These are phyloP conservation scores for Metaphire vulgaris DNA, from an alignment of 1,140 invertebrate genomes.

Conservation along the genomic window DNA sequence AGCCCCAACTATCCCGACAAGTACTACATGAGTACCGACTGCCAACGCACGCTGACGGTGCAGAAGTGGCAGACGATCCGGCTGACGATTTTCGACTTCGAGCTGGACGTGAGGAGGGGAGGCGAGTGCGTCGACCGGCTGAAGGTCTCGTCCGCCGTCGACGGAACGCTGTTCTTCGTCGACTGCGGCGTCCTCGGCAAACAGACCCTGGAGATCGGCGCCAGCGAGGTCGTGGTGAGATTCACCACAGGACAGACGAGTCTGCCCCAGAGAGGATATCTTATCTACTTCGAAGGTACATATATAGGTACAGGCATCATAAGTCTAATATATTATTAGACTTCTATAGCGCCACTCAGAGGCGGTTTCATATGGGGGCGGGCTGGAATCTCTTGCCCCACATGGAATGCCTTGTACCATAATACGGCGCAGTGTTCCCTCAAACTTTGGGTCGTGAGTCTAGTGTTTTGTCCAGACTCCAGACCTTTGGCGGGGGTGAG, in stretches of 20 bases:
- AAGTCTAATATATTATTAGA: too few relatives aligned
- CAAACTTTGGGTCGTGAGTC: too few relatives aligned
- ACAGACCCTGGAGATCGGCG: slow-evolving; percentile 7
- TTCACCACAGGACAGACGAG: slow-evolving; percentile 21
- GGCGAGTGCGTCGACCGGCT: neutral
- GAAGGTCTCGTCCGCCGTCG: neutral
- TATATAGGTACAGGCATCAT: too few relatives aligned
- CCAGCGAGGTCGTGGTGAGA: slow-evolving; percentile 1
- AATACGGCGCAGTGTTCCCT: too few relatives aligned
- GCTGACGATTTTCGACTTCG: slow-evolving; percentile 28
- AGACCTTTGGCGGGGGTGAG: too few relatives aligned
- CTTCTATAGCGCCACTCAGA: too few relatives aligned
- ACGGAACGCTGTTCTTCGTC: neutral
- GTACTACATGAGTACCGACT: slow-evolving; percentile 29
- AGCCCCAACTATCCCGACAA: slow-evolving; percentile 27
- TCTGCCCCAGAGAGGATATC: slow-evolving; percentile 27
- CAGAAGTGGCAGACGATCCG: slow-evolving; percentile 24
- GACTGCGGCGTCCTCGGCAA: slow-evolving; percentile 18
- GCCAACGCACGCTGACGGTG: slow-evolving; percentile 18
- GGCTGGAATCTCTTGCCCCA: too few relatives aligned
- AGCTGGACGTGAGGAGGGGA: slow-evolving; percentile 28
- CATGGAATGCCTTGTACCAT: too few relatives aligned
- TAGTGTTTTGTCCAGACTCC: too few relatives aligned
- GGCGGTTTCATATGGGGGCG: too few relatives aligned
- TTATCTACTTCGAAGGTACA: slow-evolving; percentile 30